Evolutionary conservation across 2,797 vertebrate genomes (phyloP).

Genomic region (Numenius phaeopus): DNA sequence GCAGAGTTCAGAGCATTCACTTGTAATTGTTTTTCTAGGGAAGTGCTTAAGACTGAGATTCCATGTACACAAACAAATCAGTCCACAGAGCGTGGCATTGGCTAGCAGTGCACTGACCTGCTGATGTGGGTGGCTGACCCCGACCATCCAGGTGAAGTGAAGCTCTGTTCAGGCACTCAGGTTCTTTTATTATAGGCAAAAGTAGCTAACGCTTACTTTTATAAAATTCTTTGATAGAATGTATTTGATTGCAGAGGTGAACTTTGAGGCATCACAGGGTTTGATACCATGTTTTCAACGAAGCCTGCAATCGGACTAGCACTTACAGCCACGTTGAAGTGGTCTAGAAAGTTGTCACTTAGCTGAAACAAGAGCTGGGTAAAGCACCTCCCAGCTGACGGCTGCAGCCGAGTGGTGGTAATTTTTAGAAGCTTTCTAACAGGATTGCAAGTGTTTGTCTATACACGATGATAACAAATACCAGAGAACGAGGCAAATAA

Average conservation of each 20-base stretch:
- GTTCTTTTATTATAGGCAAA: background rate
- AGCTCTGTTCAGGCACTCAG: background rate
- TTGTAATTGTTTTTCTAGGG: background rate
- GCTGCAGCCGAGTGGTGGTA: rapidly evolving
- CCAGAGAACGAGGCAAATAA: background rate
- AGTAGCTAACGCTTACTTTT: background rate
- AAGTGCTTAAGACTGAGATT: background rate
- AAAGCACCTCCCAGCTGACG: background rate
- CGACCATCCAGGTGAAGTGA: rapidly evolving
- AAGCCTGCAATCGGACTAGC: background rate
- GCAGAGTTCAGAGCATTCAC: background rate
- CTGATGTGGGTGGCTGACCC: background rate
- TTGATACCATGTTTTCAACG: background rate
- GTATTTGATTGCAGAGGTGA: background rate
- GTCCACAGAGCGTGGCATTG: background rate
- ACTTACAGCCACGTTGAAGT: background rate
- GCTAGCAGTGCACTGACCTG: background rate
- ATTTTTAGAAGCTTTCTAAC: background rate
- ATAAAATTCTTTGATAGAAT: background rate
- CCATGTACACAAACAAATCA: background rate
- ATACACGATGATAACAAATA: background rate
- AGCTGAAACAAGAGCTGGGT: background rate
- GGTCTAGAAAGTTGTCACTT: background rate
- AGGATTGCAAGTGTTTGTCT: background rate
- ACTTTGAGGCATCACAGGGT: background rate